Evolutionary conservation across 2,113 vertebrate genomes (phyloP).

Genomic region (Bombycilla garrulus): DNA sequence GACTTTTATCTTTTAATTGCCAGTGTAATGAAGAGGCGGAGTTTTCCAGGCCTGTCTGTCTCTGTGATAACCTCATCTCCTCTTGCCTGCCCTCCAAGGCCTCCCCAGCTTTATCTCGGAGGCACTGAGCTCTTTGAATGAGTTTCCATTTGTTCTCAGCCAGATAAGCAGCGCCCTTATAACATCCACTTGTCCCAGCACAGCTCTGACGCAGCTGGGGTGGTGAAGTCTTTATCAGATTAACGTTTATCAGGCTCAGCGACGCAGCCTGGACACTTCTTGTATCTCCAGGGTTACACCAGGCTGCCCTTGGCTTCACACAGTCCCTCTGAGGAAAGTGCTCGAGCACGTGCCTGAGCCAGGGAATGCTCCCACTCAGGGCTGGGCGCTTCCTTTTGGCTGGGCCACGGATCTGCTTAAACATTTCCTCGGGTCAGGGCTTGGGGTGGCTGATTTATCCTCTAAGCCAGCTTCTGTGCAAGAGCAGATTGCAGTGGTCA

Average conservation of each 20-base stretch:
- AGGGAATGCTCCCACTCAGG: not conserved
- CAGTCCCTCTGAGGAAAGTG: not conserved
- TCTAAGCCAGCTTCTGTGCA: not conserved
- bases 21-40: not conserved
- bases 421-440: not conserved
- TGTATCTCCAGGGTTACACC: not conserved
- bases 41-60: not conserved
- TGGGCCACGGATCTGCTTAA: not conserved
- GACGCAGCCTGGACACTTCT: not conserved
- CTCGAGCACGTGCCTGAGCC: not conserved
- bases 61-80: not conserved
- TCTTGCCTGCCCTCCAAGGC: not conserved
- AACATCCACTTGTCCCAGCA: not conserved
- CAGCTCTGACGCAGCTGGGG: not conserved
- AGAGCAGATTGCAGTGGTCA: not conserved
- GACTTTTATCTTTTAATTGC: constrained; percentile 13
- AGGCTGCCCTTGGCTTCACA: not conserved
- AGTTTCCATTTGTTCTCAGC: constrained; percentile 25
- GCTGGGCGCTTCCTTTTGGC: not conserved
- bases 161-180: constrained; percentile 46
- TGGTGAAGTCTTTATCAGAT: constrained; percentile 40
- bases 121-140: constrained; percentile 7
- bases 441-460: not conserved
- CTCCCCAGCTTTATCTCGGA: constrained; percentile 32
- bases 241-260: constrained; percentile 23